A percentile compares a stretch with the other conserved stretches of the same genome.
Evolutionary conservation across 2,888 invertebrate species (phyloP).

Genomic region (Coecobrya sp.): DNA sequence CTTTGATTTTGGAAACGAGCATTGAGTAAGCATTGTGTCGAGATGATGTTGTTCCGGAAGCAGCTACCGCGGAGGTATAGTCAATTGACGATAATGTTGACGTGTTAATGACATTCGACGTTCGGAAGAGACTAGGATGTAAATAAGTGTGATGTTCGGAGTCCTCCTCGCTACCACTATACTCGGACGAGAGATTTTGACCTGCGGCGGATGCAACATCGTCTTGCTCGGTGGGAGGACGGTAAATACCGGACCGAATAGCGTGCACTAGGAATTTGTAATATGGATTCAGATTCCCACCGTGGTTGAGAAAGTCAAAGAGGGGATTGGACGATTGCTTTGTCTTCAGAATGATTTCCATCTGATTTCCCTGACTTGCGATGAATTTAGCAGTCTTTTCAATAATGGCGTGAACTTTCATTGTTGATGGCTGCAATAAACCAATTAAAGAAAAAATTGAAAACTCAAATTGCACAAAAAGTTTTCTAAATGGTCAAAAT

Average conservation of each 20-base stretch:
- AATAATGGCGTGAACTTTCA: conserved; percentile 97
- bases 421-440: conserved; percentile 92
- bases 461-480: background rate
- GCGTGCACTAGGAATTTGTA: conserved; percentile 91
- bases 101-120: conserved; percentile 10
- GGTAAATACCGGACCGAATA: conserved; percentile 91
- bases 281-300: conserved; percentile 94
- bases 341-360: conserved; percentile 99
- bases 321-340: conserved; percentile 98
- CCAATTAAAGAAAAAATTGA: conserved; percentile 77
- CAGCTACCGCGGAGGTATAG: background rate
- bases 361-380: conserved; percentile 94
- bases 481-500: background rate
- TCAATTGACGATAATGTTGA: conserved; percentile 88
- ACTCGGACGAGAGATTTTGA: conserved; percentile 8
- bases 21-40: conserved; percentile 96
- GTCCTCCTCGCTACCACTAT: conserved; percentile 88
- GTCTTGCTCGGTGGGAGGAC: conserved; percentile 87
- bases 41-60: conserved; percentile 92
- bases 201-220: conserved; percentile 66
- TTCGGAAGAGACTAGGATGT: conserved; percentile 92
- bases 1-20: conserved; percentile 95
- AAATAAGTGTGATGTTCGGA: conserved; percentile 90
- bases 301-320: conserved; percentile 97
- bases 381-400: conserved; percentile 98